A percentile compares a stretch with the other conserved stretches of the same genome.
These are phyloP conservation scores for Phragmatobia fuliginosa DNA, from an alignment of 2,888 invertebrate genomes.

Conservation along the genomic window DNA sequence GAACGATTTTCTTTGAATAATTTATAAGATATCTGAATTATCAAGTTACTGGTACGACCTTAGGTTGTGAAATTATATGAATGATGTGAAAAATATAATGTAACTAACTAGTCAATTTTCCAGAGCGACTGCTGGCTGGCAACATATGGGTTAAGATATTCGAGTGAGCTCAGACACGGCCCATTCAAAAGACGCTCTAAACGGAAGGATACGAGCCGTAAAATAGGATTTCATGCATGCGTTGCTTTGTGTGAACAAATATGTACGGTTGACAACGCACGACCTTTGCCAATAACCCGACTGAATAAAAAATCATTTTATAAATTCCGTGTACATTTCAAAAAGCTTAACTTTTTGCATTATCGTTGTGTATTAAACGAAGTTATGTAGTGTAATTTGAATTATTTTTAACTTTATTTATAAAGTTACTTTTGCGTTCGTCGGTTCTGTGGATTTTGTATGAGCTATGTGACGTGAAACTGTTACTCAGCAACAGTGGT, in stretches of 20 bases:
- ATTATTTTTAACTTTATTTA: conserved; percentile 20
- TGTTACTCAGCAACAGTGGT: conserved; percentile 1
- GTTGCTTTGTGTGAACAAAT: conserved; percentile 84
- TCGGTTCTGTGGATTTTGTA: background rate
- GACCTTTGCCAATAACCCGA: conserved; percentile 79
- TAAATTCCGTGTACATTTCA: conserved; percentile 47
- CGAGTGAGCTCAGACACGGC: conserved; percentile 73
- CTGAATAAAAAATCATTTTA: conserved; percentile 64
- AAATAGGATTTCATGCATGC: conserved; percentile 86
- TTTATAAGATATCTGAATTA: background rate
- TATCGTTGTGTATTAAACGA: conserved; percentile 17
- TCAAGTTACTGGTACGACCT: background rate
- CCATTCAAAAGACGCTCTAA: conserved; percentile 83
- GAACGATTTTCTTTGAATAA: too few relatives aligned
- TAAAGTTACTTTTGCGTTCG: background rate
- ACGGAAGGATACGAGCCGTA: conserved; percentile 83
- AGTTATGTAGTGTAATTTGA: conserved; percentile 19
- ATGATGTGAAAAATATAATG: conserved; percentile 39
- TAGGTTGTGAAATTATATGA: background rate
- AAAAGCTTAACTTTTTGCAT: conserved; percentile 32
- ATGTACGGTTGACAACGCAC: conserved; percentile 82
- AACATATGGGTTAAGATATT: conserved; percentile 74
- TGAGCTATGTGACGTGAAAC: conserved; percentile 10
- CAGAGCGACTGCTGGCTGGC: conserved; percentile 57
- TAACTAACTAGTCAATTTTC: conserved; percentile 56